Percentiles rank a stretch among this genome's conserved stretches.
phyloP scores from a whole-genome alignment of 2,888 invertebrate species.

The Dicycla oo region DNA sequence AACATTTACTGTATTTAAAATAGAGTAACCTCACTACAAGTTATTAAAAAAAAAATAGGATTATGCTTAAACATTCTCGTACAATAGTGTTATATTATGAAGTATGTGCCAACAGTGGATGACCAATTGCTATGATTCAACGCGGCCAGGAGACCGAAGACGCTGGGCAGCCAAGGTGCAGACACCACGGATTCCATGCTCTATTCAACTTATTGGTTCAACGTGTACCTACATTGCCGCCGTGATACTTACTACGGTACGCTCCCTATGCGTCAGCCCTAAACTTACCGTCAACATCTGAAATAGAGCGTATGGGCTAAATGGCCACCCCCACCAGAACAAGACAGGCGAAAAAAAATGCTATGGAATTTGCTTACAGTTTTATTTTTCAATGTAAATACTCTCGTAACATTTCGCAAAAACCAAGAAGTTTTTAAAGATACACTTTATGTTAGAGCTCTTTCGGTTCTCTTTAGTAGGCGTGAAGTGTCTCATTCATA shows the following conservation, averaged over 20 bases:
- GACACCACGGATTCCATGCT: conserved; percentile 74
- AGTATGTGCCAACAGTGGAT: conserved; percentile 46
- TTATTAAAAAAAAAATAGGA: conserved; percentile 16
- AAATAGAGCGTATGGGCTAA: conserved; percentile 88
- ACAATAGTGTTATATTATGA: conserved; percentile 41
- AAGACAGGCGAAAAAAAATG: conserved; percentile 84
- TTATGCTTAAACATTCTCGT: conserved; percentile 19
- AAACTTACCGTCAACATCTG: conserved; percentile 90
- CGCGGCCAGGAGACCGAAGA: conserved; percentile 65
- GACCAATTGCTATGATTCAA: conserved; percentile 65
- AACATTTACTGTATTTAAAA: conserved; percentile 45
- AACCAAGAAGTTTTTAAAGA: conserved; percentile 74
- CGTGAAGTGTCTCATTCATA: conserved; percentile 84
- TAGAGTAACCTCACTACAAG: conserved; percentile 15
- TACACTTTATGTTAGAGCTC: conserved; percentile 74
- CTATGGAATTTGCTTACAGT: conserved; percentile 87
- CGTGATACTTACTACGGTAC: conserved; percentile 77
- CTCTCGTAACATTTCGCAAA: conserved; percentile 84
- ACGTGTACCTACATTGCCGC: conserved; percentile 76
- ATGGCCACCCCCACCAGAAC: conserved; percentile 85
- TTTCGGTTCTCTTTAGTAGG: conserved; percentile 71
- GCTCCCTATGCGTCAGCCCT: conserved; percentile 83
- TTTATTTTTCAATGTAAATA: conserved; percentile 87
- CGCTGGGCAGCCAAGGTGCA: conserved; percentile 74
- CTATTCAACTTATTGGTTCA: conserved; percentile 69